A percentile compares a stretch with the other conserved stretches of the same genome.
Evolutionary conservation across 1,140 invertebrate genomes (phyloP).

Genomic region (Ganaspis sp.): DNA sequence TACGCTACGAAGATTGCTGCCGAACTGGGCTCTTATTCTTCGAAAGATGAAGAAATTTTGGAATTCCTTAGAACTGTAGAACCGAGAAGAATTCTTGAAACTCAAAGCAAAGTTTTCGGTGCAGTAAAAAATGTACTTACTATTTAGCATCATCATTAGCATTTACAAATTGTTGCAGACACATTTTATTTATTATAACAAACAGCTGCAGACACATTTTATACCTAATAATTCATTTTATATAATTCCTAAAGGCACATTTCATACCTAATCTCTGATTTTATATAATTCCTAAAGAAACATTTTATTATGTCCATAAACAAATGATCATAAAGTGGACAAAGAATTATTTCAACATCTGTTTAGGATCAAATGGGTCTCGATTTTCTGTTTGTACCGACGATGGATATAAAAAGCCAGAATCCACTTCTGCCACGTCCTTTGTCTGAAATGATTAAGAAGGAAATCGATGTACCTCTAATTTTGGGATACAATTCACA

Average conservation of each 20-base stretch:
- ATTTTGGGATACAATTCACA: conserved; percentile 78
- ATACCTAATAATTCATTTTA: too few relatives aligned
- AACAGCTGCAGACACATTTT: too few relatives aligned
- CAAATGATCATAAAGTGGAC: too few relatives aligned
- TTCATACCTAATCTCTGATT: too few relatives aligned
- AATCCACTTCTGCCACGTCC: conserved; percentile 63
- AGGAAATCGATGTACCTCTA: conserved; percentile 76
- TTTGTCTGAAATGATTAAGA: conserved; percentile 61
- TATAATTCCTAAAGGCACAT: too few relatives aligned
- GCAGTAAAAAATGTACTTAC: too few relatives aligned
- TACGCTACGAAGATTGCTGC: conserved; percentile 71
- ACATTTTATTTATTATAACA: too few relatives aligned
- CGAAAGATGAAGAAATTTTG: conserved; percentile 66
- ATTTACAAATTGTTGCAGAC: too few relatives aligned
- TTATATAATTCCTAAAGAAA: too few relatives aligned
- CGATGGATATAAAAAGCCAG: conserved; percentile 45
- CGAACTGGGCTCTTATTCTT: conserved; percentile 71
- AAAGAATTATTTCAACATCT: too few relatives aligned
- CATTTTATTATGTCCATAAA: too few relatives aligned
- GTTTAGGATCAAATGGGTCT: too few relatives aligned
- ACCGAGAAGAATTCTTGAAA: conserved; percentile 57
- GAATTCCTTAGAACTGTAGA: conserved; percentile 68
- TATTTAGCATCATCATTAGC: conserved; percentile 28
- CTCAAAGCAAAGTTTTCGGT: conserved; percentile 50
- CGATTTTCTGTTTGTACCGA: conserved; percentile 43